Conservation (phyloP, 30 jellyfish, hydroid and myxozoan genomes). For the Chrysaora quinquecirrha region DNA sequence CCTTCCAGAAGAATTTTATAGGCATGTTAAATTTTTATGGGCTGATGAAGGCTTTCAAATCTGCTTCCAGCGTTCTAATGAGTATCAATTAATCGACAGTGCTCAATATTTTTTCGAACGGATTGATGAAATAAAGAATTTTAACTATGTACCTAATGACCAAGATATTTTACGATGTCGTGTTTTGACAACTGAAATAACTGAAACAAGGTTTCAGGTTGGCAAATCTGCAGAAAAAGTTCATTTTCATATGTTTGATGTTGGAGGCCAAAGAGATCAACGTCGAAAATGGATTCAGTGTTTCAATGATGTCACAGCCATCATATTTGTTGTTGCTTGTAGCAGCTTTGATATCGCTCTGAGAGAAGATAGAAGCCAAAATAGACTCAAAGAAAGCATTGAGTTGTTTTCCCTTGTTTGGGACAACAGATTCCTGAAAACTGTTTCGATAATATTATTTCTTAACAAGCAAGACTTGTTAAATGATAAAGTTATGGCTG, state of each 20-base stretch:
- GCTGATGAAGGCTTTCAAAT: conserved; percentile 64
- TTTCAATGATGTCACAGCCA: conserved; percentile 94
- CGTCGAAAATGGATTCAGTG: conserved; percentile 98
- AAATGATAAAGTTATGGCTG: conserved; percentile 76
- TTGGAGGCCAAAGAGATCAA: conserved; percentile 98
- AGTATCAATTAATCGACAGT: conserved; percentile 89
- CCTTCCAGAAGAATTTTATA: conserved; percentile 71
- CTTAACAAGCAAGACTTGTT: conserved; percentile 85
- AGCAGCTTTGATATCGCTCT: conserved; percentile 85
- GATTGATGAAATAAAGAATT: conserved; percentile 46
- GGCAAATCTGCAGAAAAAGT: conserved; percentile 77
- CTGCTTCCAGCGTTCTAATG: conserved; percentile 82
- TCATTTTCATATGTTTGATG: conserved; percentile 94
- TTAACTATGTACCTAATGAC: conserved; percentile 76
- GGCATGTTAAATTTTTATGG: conserved; percentile 73
- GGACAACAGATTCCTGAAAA: conserved; percentile 88
- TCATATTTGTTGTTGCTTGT: conserved; percentile 85
- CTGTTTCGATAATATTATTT: conserved; percentile 83
- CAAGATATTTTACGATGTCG: conserved; percentile 95
- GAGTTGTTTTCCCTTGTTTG: conserved; percentile 78
- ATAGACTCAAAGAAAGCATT: conserved; percentile 88
- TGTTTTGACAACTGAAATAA: conserved; percentile 81
- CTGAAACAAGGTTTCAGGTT: conserved; percentile 75
- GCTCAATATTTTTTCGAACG: conserved; percentile 88
- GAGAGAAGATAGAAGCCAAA: conserved; percentile 80